These are phyloP conservation scores for Chloropsis hardwickii DNA, from an alignment of 2,113 vertebrate genomes.

Conservation along the genomic window DNA sequence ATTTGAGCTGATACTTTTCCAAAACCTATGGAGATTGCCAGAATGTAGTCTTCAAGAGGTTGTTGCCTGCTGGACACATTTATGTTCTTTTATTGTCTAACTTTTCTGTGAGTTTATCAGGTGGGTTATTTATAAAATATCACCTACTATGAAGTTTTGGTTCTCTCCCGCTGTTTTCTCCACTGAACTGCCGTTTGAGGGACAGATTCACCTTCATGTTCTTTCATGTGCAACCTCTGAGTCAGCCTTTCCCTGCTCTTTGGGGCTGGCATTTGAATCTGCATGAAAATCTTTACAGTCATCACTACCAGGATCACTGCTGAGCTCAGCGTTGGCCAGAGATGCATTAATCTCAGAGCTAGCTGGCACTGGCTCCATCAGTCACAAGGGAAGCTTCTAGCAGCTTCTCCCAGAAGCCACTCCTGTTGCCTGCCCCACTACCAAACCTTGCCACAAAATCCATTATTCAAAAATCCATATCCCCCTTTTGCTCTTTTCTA, in stretches of 20 bases:
- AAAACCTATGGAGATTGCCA: background rate
- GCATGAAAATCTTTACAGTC: background rate
- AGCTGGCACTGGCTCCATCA: background rate
- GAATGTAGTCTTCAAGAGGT: background rate
- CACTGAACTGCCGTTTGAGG: background rate
- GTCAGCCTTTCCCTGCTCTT: background rate
- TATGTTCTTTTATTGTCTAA: background rate
- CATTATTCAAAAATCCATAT: background rate
- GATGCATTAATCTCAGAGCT: too few species aligned
- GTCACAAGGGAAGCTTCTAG: background rate
- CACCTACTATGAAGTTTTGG: background rate
- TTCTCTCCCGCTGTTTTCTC: background rate
- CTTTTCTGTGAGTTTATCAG: background rate
- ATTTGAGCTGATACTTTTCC: background rate
- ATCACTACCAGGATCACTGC: fast-evolving
- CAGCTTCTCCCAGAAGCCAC: background rate
- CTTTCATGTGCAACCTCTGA: background rate
- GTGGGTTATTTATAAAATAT: background rate
- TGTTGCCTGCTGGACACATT: background rate
- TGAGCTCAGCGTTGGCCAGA: background rate
- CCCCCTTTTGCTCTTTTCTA: background rate
- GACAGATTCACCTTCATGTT: background rate
- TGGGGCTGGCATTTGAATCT: background rate
- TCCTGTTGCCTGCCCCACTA: background rate
- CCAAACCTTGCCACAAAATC: background rate